phyloP scores from a whole-genome alignment of 2,113 vertebrate species.

The Istiophorus platypterus region DNA sequence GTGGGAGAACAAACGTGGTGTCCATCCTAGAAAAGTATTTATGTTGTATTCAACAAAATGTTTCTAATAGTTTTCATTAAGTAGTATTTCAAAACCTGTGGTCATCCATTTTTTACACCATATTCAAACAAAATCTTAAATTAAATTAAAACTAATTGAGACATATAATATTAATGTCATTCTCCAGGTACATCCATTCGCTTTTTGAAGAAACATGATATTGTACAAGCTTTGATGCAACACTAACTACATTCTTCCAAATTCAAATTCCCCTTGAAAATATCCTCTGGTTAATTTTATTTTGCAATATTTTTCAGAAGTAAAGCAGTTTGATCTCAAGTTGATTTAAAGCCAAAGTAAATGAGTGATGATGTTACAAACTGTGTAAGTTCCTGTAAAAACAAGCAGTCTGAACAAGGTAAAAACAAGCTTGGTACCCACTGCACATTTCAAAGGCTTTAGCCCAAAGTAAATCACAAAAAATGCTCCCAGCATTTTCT shows the following conservation, averaged over 20 bases:
- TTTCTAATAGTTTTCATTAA: not conserved
- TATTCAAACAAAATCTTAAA: not conserved
- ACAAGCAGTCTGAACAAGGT: constrained; percentile 31
- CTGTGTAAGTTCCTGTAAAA: constrained; percentile 47
- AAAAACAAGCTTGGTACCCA: constrained; percentile 30
- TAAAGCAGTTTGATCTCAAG: not conserved
- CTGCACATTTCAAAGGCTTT: constrained; percentile 23
- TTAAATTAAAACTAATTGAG: not conserved
- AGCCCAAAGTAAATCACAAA: constrained; percentile 46
- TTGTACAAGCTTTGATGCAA: not conserved
- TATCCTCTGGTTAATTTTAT: not conserved
- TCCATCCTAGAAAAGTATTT: not conserved
- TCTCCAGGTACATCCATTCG: not conserved
- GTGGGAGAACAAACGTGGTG: not conserved
- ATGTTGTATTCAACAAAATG: not conserved
- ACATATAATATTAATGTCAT: not conserved
- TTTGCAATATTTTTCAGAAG: not conserved
- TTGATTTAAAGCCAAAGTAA: constrained; percentile 47
- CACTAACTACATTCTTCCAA: not conserved
- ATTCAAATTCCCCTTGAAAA: not conserved
- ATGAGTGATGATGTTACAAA: constrained; percentile 45
- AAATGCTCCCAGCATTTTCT: constrained; percentile 52
- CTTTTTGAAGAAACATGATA: not conserved
- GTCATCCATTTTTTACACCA: not conserved
- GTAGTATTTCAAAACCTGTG: not conserved